Evolutionary conservation across 2,113 vertebrate species (phyloP).

Genomic region (Callipepla squamata): DNA sequence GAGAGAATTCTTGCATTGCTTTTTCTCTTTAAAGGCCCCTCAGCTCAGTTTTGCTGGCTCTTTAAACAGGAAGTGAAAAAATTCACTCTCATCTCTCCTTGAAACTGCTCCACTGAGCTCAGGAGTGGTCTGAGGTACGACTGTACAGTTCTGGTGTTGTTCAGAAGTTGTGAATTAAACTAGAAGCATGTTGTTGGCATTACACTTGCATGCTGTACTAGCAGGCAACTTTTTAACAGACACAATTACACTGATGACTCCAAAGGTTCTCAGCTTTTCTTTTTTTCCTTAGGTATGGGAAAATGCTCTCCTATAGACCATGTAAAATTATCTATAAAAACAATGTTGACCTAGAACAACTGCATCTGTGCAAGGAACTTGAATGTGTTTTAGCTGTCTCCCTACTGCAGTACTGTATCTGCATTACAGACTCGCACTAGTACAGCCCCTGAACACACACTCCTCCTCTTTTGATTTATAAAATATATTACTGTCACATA

Average conservation of each 20-base stretch:
- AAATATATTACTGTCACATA: background rate
- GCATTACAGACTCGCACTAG: background rate
- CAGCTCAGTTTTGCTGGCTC: background rate
- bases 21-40: background rate
- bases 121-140: background rate
- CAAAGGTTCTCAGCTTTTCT: background rate
- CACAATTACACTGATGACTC: background rate
- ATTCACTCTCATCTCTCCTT: background rate
- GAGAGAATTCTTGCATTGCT: background rate
- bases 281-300: background rate
- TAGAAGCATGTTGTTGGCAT: background rate
- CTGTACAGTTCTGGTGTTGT: background rate
- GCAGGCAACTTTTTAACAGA: background rate
- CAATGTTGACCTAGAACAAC: background rate
- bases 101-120: background rate
- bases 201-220: background rate
- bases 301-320: background rate
- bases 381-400: background rate
- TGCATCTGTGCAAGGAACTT: background rate
- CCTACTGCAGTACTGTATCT: background rate
- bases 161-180: background rate
- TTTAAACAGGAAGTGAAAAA: background rate
- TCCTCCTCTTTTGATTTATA: background rate
- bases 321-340: background rate
- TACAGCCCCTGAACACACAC: background rate